Evolutionary conservation across 2,113 vertebrate species (phyloP).

Genomic region (Caloenas nicobarica): DNA sequence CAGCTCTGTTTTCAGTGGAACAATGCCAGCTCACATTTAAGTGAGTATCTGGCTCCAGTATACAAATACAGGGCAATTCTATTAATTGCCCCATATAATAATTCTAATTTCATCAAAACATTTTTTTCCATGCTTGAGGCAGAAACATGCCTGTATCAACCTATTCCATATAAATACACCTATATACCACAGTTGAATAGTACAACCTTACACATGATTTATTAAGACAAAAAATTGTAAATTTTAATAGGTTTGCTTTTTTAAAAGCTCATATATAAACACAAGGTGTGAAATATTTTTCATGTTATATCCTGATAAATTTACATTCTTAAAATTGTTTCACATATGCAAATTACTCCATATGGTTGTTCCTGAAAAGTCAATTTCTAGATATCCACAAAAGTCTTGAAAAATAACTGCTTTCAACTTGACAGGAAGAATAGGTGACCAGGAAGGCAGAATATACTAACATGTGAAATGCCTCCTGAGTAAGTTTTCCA

Average conservation of each 20-base stretch:
- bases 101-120: slow-evolving; percentile 18
- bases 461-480: background rate
- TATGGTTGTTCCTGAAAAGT: background rate
- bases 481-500: background rate
- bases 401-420: background rate
- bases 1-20: slow-evolving; percentile 20
- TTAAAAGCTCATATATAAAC: background rate
- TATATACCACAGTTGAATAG: background rate
- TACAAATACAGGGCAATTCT: background rate
- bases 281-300: background rate
- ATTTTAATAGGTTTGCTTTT: background rate
- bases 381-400: background rate
- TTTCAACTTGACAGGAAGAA: background rate
- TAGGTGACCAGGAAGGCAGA: background rate
- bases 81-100: background rate
- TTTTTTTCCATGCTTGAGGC: background rate
- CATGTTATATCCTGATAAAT: background rate
- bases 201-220: background rate
- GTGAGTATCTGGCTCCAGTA: background rate
- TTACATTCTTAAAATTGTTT: background rate
- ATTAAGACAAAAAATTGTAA: background rate
- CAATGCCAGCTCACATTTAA: background rate
- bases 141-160: background rate
- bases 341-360: background rate
- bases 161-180: background rate